Evolutionary conservation across 92 coral and sea anemone genomes (phyloP), one percentile per base, ranked within the genome.

Genomic region (Bergia sp.): DNA sequence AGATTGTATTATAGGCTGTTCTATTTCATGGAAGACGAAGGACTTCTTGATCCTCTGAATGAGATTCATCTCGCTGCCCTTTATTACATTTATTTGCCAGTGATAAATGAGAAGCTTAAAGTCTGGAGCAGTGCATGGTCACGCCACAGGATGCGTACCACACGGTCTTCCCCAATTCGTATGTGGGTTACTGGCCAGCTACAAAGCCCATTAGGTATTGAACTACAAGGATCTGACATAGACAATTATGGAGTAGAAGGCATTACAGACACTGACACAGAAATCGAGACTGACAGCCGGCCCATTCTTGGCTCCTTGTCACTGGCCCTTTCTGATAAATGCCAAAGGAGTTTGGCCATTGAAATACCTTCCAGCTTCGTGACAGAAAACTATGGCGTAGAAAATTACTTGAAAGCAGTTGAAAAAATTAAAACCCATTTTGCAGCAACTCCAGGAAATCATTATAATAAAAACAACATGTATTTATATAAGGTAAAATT

Each of bases 161-260:
- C 94, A 11, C 86, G 89, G 84, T 88, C 92, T 23, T 87, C 79
- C n/a, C 96, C 96, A 15, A 49, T 92, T n/a, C 88, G 87, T 42
- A 67, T 94, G 87, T 94, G 97, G 95, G 89, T 94, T 21, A 80
- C 93, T n/a, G 92, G 95, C 15, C 92, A 94, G 87, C 53, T 92
- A 38, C 93, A 94, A 86, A 93, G 82, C 79, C 96, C 94, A 87
- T 42, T 90, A 64, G 96, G 92, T 13, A 80, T 93, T 85, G 89
- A 80, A 73, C 78, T 82, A 29, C 75, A 42, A 80, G 88, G 89
- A 81, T 80, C 87, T 21, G 86, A 83, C 57, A 64, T 89, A 38
- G 90, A 72, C 37, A 39, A 61, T 71, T 89, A 89, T 92, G 90
- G 89, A 42, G 89, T 77, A 85, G 95, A 92, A 85, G 95, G 93